phyloP scores from a whole-genome alignment of 2,888 invertebrate species.

The Eupithecia inturbata region DNA sequence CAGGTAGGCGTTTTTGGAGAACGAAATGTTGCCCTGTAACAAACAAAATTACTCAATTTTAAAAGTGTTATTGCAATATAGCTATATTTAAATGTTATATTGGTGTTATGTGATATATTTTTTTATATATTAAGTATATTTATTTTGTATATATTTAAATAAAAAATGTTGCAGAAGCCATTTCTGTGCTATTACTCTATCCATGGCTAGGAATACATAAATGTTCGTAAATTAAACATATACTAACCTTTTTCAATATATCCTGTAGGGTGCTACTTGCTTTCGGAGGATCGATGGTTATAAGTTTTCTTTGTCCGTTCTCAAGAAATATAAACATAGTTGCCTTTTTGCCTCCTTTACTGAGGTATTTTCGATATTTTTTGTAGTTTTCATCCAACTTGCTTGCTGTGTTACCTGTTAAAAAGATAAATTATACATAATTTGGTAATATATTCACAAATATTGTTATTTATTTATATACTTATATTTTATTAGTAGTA shows the following conservation, averaged over 20 bases:
- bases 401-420: background rate
- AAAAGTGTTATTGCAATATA: background rate
- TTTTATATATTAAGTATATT: too few species aligned
- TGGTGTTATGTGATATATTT: too few species aligned
- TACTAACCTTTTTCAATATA: conserved; percentile 5
- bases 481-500: background rate
- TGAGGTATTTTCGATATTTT: background rate
- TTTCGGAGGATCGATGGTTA: background rate
- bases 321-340: conserved; percentile 9
- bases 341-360: background rate
- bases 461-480: background rate
- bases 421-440: background rate
- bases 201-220: background rate
- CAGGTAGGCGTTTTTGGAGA: background rate
- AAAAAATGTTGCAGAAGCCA: too few species aligned
- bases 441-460: background rate
- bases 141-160: too few species aligned
- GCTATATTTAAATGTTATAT: too few species aligned
- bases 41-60: background rate
- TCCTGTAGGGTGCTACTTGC: background rate
- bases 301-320: conserved; percentile 11
- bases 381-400: background rate
- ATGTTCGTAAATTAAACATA: background rate
- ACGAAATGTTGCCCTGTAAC: conserved; percentile 1
- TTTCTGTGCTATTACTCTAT: background rate